Base-by-base conservation (phyloP, 2,888 invertebrate genomes). In the Beris chalybata region DNA sequence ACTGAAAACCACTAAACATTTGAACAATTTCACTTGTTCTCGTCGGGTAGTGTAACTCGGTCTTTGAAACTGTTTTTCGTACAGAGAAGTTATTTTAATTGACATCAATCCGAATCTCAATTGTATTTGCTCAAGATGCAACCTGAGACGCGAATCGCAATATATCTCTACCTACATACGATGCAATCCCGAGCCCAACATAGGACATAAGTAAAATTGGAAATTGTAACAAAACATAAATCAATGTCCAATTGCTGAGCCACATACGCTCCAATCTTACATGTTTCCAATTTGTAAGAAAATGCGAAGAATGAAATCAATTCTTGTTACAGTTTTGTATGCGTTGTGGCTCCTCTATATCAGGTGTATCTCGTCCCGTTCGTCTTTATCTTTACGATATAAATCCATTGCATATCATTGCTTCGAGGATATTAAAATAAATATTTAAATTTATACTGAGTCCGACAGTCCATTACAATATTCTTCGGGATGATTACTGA, bases 11-110 rank as follows among this genome's bases (percentile, higher is more conserved):
- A 61, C 50, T 61, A 52, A 61, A 30, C 61, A 50, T 61, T 43
- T 38, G 32, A 61, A 52, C 61, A 61, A 61, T 61, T 61, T 61
- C 61, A 61, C 50, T 61, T 61, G 61, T 61, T 50, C 31, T 6
- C 50, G 15, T 50, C 22, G 22, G 32, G 32, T 38, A 9, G 9
- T 38, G 38, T 9, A 38, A 9, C 38, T 38, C 38, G 38, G 38
- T 1, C 5, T 22, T 38, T 38, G 38, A 38, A 38, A 38, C 38
- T 38, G 38, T 61, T 61, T 61, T 61, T 61, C 52, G 52, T 38
- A 43, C 48, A 31, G 50, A 64, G 69, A 66, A 57, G 69, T 66
- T 66, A 69, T 69, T 69, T 69, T 69, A 69, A 69, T 69, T 69
- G 69, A 69, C 69, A 69, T 64, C 69, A 66, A 66, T 69, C 64